These are phyloP conservation scores for Dryas iulia DNA, from an alignment of 1,140 invertebrate genomes.

Conservation along the genomic window DNA sequence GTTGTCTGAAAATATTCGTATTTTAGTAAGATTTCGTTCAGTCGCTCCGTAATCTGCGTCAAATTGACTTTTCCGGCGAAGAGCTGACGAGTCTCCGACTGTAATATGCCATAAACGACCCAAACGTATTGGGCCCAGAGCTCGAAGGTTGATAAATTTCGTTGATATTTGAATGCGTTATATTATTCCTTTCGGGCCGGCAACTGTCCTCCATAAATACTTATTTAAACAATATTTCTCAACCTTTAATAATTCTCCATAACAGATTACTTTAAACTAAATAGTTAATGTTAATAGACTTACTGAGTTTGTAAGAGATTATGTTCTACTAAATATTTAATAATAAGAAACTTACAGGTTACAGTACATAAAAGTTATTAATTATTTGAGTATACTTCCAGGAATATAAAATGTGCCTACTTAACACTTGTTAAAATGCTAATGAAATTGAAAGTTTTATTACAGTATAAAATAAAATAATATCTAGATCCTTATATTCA, in stretches of 20 bases:
- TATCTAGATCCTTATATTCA: not conserved
- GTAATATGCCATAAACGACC: slow-evolving; percentile 77
- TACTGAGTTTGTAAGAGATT: no score
- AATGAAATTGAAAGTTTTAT: not conserved
- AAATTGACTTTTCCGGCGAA: slow-evolving; percentile 69
- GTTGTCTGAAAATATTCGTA: slow-evolving; percentile 54
- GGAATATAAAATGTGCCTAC: not conserved
- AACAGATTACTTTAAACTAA: not conserved
- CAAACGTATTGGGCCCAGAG: slow-evolving; percentile 70
- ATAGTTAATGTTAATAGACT: not conserved
- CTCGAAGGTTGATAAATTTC: slow-evolving; percentile 73
- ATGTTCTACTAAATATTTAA: not conserved
- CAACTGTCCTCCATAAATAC: slow-evolving; percentile 61
- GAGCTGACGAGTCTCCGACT: slow-evolving; percentile 66
- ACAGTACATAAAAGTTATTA: not conserved
- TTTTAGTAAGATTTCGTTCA: slow-evolving; percentile 63
- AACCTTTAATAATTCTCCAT: slow-evolving; percentile 41
- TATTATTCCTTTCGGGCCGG: slow-evolving; percentile 55
- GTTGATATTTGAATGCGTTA: slow-evolving; percentile 76
- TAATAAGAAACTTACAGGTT: not conserved
- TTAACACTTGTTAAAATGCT: not conserved
- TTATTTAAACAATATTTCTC: slow-evolving; percentile 37
- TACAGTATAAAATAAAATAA: not conserved
- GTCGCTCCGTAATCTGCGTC: slow-evolving; percentile 67
- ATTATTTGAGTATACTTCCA: not conserved